Conservation (phyloP, 1,140 invertebrate genomes). For the Conus ventricosus region DNA sequence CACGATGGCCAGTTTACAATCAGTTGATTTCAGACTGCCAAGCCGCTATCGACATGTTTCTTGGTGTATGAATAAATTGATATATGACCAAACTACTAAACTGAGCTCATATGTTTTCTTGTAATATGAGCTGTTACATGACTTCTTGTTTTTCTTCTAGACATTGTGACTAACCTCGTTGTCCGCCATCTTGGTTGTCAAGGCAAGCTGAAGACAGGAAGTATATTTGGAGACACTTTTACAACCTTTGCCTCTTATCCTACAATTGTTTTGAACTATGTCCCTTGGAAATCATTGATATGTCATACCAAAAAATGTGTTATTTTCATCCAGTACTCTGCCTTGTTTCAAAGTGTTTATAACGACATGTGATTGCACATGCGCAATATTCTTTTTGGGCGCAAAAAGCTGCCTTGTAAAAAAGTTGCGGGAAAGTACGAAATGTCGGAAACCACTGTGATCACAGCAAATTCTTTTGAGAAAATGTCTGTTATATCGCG, state of each 20-base stretch:
- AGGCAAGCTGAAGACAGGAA: conserved; percentile 46
- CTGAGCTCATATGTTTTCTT: no score
- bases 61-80: no score
- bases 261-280: neutral
- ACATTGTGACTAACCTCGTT: conserved; percentile 52
- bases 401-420: neutral
- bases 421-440: neutral
- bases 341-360: neutral
- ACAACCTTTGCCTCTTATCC: no score
- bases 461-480: neutral
- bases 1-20: no score
- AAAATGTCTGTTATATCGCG: neutral
- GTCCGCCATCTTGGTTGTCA: conserved; percentile 69
- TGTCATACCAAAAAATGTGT: neutral
- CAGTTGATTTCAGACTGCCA: no score
- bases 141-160: neutral
- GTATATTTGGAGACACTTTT: neutral
- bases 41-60: no score
- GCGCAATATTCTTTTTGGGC: neutral
- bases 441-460: conserved; percentile 3
- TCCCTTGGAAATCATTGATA: neutral
- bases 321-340: neutral
- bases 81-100: no score
- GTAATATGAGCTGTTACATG: no score
- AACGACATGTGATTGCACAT: neutral